Evolutionary conservation across 2,113 vertebrate genomes (phyloP), one percentile per base, ranked within the genome.

Genomic region (Vidua chalybeata): DNA sequence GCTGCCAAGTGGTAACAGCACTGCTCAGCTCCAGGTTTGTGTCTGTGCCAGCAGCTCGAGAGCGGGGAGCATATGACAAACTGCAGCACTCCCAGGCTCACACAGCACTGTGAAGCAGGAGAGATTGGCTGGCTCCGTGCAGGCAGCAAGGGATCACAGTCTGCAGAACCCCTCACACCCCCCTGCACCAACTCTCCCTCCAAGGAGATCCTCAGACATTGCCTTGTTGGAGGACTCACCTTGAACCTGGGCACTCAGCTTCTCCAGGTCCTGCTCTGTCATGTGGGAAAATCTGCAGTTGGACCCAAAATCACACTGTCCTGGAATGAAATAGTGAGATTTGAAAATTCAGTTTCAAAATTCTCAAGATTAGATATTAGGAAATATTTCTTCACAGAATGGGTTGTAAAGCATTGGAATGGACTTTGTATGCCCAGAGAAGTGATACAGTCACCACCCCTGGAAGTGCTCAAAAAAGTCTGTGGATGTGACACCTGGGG

Each of bases 201-300:
- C 85, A 21, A 59, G 24, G 33, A 90, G 27, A 64, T 3, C 45
- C 37, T 14, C 0, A 1, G n/a, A 8, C 3, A 11, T 9, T 35
- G 15, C 18, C 37, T 54, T 6, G 13, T 17, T 33, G 1, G 11
- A 89, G 30, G 59, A 75, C 97, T 28, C 43, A 99, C 99, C 99
- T 85, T 99, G 98, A 75, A 99, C 98, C 49, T 98, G 98, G 67
- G 97, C 97, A 77, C 97, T 98, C 81, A 99, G 95, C 83, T 97
- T 96, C 79, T 98, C 98, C 76, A 99, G 89, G 78, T 99, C 98
- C 59, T 97, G 97, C 84, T 99, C 98, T 0, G 98, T 98, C 99
- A 99, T 98, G 97, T 99, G 99, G 66, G 99, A 99, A 95, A 99
- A 99, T 52, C 99, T 98, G 96, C 99, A 99, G 97, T 98, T 99